phyloP scores from a whole-genome alignment of 2,888 invertebrate genomes.

The Diaprepes abbreviatus region DNA sequence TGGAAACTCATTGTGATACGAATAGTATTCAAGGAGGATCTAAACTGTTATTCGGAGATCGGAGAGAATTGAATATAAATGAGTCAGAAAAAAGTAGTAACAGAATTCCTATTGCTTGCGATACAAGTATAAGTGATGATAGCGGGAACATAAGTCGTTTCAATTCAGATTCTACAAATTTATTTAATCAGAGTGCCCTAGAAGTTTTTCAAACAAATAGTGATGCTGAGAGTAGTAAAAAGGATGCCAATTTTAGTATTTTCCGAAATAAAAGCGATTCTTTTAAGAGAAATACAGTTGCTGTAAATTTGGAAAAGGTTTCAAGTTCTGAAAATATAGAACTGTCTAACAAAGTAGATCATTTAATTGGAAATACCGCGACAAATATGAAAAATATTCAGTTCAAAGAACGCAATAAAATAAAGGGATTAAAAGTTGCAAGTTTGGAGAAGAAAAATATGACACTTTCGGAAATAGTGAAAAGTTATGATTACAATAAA shows the following conservation, averaged over 20 bases:
- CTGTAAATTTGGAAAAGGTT: background rate
- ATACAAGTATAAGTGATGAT: background rate
- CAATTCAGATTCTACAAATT: background rate
- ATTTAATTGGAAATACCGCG: background rate
- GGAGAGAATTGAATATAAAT: background rate
- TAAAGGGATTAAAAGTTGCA: background rate
- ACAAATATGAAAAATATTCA: background rate
- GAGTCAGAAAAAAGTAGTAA: background rate
- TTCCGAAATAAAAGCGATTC: background rate
- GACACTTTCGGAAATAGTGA: slow-evolving; percentile 7
- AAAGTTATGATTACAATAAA: too few relatives aligned
- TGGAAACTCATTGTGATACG: background rate
- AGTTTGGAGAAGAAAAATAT: background rate
- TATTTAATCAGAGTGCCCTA: background rate
- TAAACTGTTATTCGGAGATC: background rate
- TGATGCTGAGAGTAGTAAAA: background rate
- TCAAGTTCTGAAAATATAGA: background rate
- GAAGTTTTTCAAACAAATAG: background rate
- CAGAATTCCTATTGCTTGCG: background rate
- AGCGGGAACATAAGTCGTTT: background rate
- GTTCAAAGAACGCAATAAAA: background rate
- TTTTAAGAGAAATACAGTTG: background rate
- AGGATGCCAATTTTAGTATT: background rate
- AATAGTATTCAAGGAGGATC: background rate
- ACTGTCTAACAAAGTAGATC: background rate